phyloP scores from a whole-genome alignment of 2,888 invertebrate species.

The Lasioglossum marginatum region DNA sequence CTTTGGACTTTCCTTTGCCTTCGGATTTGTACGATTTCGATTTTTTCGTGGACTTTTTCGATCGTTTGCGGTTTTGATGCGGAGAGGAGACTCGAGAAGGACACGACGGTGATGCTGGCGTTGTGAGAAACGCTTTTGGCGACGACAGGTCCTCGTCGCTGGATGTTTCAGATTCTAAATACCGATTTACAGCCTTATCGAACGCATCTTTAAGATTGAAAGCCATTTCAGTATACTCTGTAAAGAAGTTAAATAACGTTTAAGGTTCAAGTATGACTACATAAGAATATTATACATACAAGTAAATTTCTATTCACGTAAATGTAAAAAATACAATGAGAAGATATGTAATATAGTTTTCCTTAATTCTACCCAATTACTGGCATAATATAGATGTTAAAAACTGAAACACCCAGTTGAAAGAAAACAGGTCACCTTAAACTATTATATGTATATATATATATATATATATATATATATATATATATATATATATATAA shows the following conservation, averaged over 20 bases:
- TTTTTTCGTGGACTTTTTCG: constrained; percentile 83
- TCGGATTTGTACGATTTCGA: constrained; percentile 84
- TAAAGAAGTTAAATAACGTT: constrained; percentile 57
- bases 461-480: neutral
- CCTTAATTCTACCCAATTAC: neutral
- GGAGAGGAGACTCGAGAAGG: constrained; percentile 71
- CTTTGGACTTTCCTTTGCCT: constrained; percentile 71
- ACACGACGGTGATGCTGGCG: constrained; percentile 71
- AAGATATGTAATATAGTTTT: neutral
- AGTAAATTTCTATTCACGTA: neutral
- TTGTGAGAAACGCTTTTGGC: constrained; percentile 63
- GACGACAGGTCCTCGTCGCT: constrained; percentile 87
- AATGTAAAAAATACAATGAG: neutral
- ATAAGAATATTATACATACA: neutral
- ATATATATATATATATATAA: neutral
- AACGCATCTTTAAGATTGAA: constrained; percentile 93
- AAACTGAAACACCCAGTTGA: neutral
- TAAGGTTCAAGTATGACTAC: neutral
- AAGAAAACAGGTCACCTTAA: neutral
- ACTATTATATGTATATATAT: neutral
- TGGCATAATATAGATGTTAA: neutral
- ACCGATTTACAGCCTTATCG: constrained; percentile 92
- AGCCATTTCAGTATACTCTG: constrained; percentile 96
- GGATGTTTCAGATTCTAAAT: constrained; percentile 92
- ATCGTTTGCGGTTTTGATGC: constrained; percentile 82